Evolutionary conservation across 1,140 invertebrate genomes (phyloP).

Genomic region (Aplysia californica): DNA sequence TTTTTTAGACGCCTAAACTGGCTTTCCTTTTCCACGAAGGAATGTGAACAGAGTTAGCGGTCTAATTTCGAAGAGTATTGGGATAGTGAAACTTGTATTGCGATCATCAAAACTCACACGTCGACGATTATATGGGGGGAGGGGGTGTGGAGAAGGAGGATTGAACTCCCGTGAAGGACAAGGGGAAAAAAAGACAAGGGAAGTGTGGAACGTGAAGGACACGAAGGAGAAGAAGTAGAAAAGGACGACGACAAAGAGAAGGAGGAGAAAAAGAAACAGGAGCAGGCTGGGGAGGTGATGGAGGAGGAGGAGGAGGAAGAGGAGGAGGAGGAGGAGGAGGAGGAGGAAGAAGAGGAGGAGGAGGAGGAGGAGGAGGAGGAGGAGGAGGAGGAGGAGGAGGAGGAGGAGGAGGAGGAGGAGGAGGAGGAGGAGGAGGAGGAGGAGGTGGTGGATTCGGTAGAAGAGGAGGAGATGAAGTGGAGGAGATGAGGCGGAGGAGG

Average conservation of each 20-base stretch:
- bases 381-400: neutral
- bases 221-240: constrained; percentile 42
- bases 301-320: neutral
- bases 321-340: neutral
- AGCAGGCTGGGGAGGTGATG: neutral
- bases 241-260: constrained; percentile 3
- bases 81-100: no score
- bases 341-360: neutral
- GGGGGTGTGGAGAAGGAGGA: neutral
- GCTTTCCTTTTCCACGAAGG: no score
- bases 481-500: neutral
- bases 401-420: neutral
- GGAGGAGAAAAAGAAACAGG: neutral
- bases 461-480: neutral
- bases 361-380: neutral
- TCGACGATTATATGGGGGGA: neutral
- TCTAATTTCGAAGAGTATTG: no score
- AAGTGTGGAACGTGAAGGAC: neutral
- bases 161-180: neutral
- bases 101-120: no score
- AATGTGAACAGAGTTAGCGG: no score
- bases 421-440: neutral
- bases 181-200: neutral
- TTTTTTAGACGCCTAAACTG: no score
- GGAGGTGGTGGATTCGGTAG: neutral